phyloP scores from a whole-genome alignment of 2,113 vertebrate species.

The Cnemophilus loriae region DNA sequence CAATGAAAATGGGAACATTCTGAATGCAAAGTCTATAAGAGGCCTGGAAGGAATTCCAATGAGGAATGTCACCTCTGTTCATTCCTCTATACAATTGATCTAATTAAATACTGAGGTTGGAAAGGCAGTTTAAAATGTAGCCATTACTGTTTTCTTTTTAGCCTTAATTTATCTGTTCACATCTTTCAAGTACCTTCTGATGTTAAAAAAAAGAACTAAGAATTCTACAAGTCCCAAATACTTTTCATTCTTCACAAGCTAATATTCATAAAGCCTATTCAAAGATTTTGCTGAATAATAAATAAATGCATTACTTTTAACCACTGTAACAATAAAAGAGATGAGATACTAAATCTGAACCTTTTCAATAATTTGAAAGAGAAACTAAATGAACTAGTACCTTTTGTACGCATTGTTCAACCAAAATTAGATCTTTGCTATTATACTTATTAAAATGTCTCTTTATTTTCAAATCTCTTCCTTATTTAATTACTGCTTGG shows the following conservation, averaged over 20 bases:
- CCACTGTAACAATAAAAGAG: conserved; percentile 65
- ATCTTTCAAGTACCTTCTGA: conserved; percentile 83
- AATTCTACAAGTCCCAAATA: conserved; percentile 72
- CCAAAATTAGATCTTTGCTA: conserved; percentile 79
- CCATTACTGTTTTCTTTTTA: conserved; percentile 84
- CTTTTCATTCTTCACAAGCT: conserved; percentile 74
- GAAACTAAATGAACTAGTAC: conserved; percentile 70
- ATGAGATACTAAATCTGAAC: conserved; percentile 64
- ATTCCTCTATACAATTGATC: conserved; percentile 89
- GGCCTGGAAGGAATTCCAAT: conserved; percentile 92
- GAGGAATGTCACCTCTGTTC: conserved; percentile 91
- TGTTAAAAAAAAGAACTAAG: conserved; percentile 69
- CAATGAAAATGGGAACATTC: conserved; percentile 97
- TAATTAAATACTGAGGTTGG: conserved; percentile 89
- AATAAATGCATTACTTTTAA: conserved; percentile 73
- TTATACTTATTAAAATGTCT: conserved; percentile 82
- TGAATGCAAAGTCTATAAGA: conserved; percentile 94
- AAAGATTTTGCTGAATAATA: conserved; percentile 76
- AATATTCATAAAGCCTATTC: conserved; percentile 71
- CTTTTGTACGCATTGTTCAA: conserved; percentile 70
- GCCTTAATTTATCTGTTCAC: conserved; percentile 82
- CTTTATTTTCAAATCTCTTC: conserved; percentile 80
- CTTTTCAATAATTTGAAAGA: conserved; percentile 72
- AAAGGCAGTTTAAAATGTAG: conserved; percentile 85
- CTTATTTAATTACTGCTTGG: conserved; percentile 80